phyloP scores from a whole-genome alignment of 1,140 invertebrate species.

The Hylyphantes graminicola region DNA sequence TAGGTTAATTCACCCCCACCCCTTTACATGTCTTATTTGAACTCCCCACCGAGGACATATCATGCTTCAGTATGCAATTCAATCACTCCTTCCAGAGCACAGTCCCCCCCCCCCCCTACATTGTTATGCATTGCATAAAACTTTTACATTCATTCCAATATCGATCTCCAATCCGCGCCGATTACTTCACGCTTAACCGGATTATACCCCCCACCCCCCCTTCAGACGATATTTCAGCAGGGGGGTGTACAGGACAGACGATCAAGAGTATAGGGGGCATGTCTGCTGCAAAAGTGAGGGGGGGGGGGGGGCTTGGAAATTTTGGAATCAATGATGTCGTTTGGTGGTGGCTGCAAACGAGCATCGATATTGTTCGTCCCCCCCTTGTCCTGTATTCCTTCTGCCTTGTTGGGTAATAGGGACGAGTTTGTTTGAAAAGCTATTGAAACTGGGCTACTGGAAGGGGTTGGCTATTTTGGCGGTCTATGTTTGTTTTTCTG shows the following conservation, averaged over 20 bases:
- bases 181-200: slow-evolving; percentile 49
- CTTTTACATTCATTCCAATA: not conserved
- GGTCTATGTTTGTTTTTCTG: not conserved
- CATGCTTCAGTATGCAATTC: too few species aligned
- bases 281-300: slow-evolving; percentile 12
- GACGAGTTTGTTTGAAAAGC: slow-evolving; percentile 46
- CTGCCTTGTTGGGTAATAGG: slow-evolving; percentile 30
- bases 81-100: too few species aligned
- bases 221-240: slow-evolving; percentile 5
- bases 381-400: slow-evolving; percentile 8
- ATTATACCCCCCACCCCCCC: slow-evolving; percentile 33
- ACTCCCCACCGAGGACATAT: too few species aligned
- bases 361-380: slow-evolving; percentile 38
- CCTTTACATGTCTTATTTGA: too few species aligned
- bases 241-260: not conserved
- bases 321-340: slow-evolving; percentile 56
- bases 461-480: slow-evolving; percentile 11
- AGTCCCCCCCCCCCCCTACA: too few species aligned
- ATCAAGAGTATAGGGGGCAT: slow-evolving; percentile 32
- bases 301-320: slow-evolving; percentile 11
- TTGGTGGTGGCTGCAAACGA: slow-evolving; percentile 41
- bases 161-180: slow-evolving; percentile 2
- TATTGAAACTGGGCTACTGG: slow-evolving; percentile 37
- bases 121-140: not conserved
- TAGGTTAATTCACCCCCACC: too few species aligned